Base-by-base conservation (phyloP, 2,888 invertebrate genomes). In the Tachina fera region DNA sequence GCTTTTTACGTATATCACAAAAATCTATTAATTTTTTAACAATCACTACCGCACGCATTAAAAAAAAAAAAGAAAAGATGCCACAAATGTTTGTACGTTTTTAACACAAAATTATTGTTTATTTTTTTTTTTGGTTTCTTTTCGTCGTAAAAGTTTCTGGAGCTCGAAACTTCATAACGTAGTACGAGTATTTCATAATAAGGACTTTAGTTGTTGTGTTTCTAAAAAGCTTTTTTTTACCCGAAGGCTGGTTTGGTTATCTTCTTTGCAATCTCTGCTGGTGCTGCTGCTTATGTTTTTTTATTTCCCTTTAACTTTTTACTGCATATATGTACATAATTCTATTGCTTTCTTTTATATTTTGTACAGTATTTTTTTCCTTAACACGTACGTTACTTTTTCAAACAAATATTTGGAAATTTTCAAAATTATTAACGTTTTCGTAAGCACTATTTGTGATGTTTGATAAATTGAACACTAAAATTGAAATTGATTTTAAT, bases 401-500 rank as follows among this genome's bases (percentile, higher is more conserved):
- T 53, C 43, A 31, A 51, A 31, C n/a, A 79, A 45, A 43, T 68
- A 53, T 68, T 70, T 45, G 60, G 68, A 51, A n/a, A 58, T 71
- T 65, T 74, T 74, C 81, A 78, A 85, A 82, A 74, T 82, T 82
- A 76, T 78, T 68, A 72, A 78, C 39, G 60, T 80, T 70, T 78
- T 77, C 82, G 74, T 72, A 60, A 67, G 81, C 79, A 76, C 84
- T 56, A 22, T 51, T 67, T 79, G n/a, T n/a, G 47, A 63, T 70
- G 47, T 49, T 79, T 39, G 61, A 76, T 31, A n/a, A 70, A 14
- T 61, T 61, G 22, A 76, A 31, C 3, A 82, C 71, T 74, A 58
- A 82, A 88, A 61, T 70, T n/a, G 14, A 75, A 80, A 89, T 88
- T 90, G 87, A 89, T 86, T 89, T 89, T 90, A 89, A 89, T 90